Evolutionary conservation across 2,888 invertebrate genomes (phyloP).

Genomic region (Archips xylosteana): DNA sequence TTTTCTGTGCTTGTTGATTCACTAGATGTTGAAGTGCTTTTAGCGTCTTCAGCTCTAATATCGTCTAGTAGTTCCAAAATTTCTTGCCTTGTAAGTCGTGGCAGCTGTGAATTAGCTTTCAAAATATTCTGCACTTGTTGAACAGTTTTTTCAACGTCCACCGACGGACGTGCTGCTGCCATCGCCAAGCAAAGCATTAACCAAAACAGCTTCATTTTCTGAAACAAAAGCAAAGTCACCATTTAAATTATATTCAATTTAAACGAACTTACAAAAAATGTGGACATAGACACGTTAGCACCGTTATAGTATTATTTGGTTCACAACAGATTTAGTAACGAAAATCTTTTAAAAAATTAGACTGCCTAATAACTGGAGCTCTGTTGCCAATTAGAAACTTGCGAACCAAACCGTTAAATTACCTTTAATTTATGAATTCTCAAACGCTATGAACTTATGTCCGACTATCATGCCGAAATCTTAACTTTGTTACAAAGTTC

Average conservation of each 20-base stretch:
- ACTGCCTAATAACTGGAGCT: background rate
- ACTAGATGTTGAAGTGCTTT: constrained; percentile 58
- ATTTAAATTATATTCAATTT: background rate
- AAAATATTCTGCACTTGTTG: constrained; percentile 88
- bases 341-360: background rate
- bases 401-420: constrained; percentile 14
- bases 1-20: constrained; percentile 50
- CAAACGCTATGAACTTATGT: constrained; percentile 30
- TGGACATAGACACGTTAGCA: no score
- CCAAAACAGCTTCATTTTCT: constrained; percentile 74
- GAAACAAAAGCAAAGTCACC: constrained; percentile 55
- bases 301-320: no score
- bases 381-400: constrained; percentile 6
- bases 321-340: no score
- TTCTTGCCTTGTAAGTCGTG: constrained; percentile 87
- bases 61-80: constrained; percentile 89
- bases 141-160: constrained; percentile 87
- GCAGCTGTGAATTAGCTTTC: constrained; percentile 86
- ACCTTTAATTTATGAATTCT: constrained; percentile 26
- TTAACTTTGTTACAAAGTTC: constrained; percentile 40
- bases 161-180: constrained; percentile 57
- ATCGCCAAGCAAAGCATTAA: constrained; percentile 63
- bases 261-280: no score
- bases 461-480: constrained; percentile 39
- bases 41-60: constrained; percentile 84